These are phyloP conservation scores for Oreotrochilus melanogaster DNA, from an alignment of 2,113 vertebrate species.

Conservation along the genomic window DNA sequence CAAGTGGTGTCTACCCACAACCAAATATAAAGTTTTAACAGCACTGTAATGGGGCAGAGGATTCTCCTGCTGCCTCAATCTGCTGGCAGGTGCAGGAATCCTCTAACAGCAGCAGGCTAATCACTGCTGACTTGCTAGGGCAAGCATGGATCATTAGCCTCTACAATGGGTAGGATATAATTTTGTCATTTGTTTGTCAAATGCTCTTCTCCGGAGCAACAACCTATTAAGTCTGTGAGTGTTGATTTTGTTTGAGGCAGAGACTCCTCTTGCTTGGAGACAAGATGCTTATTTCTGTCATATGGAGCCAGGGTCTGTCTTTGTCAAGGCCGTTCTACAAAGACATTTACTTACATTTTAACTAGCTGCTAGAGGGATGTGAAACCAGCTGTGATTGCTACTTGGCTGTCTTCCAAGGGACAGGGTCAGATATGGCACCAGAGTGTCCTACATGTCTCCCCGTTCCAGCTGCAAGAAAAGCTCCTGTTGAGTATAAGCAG, in stretches of 20 bases:
- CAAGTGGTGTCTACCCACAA: neutral
- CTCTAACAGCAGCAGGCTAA: neutral
- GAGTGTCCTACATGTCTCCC: accelerated
- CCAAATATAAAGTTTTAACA: neutral
- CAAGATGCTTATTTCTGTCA: neutral
- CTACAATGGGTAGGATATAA: neutral
- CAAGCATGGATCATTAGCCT: neutral
- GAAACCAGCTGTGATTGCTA: neutral
- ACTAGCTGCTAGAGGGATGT: neutral
- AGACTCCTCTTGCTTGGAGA: neutral
- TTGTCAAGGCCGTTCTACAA: neutral
- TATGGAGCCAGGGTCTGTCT: neutral
- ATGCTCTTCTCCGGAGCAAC: neutral
- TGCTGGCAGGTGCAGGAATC: neutral
- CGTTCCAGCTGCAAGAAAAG: neutral
- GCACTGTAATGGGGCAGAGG: neutral
- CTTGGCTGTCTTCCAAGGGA: neutral
- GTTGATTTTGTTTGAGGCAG: neutral
- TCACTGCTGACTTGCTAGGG: neutral
- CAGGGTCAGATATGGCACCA: neutral
- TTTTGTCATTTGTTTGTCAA: conserved; percentile 23
- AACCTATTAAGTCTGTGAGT: neutral
- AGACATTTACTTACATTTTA: neutral
- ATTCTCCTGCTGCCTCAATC: neutral
- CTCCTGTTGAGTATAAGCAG: neutral